Evolutionary conservation across 2,888 invertebrate species (phyloP), one percentile per base, ranked within the genome.

Genomic region (Brachyptera putata): DNA sequence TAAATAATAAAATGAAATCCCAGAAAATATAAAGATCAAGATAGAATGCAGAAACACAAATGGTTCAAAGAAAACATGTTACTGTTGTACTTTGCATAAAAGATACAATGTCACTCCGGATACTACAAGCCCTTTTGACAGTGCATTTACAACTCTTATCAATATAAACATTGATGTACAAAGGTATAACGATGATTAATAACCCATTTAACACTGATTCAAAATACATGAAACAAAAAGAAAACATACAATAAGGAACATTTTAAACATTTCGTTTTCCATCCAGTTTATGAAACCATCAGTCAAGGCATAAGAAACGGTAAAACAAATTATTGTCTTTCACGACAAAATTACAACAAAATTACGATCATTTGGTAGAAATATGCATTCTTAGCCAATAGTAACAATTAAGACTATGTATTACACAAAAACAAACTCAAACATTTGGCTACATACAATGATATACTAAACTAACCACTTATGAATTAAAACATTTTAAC

Each of bases 391-490:
- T 53, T 16, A 53, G 34, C 21, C 1, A 43, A n/a, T 37, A 25
- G 22, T 22, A 39, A 14, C 24, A 56, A 37, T 25, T 11, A 37
- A 3, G 9, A 7, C 36, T 37, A 36, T 16, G n/a, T n/a, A 24
- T 21, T 57, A 18, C n/a, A 57, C 37, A 39, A 39, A 16, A 46
- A 57, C 26, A 46, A 57, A 43, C 43, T 36, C 37, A 56, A 13
- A 43, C 57, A 22, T 46, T 25, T 46, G 46, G 30, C 39, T 24
- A 56, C 57, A 39, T 7, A 30, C 14, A 25, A 26, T 57, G 22
- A 26, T 25, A 57, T 58, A 57, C 36, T 58, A 61, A 55, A 58
- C 50, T 49, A 57, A 48, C 60, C 60, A 57, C 57, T 62, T 50
- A n/a, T n/a, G n/a, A n/a, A n/a, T n/a, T n/a, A 53, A 49, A 62